Percentiles rank a stretch among this genome's conserved stretches.
Conservation (phyloP, 2,888 invertebrate species). For the Orgyia antiqua region DNA sequence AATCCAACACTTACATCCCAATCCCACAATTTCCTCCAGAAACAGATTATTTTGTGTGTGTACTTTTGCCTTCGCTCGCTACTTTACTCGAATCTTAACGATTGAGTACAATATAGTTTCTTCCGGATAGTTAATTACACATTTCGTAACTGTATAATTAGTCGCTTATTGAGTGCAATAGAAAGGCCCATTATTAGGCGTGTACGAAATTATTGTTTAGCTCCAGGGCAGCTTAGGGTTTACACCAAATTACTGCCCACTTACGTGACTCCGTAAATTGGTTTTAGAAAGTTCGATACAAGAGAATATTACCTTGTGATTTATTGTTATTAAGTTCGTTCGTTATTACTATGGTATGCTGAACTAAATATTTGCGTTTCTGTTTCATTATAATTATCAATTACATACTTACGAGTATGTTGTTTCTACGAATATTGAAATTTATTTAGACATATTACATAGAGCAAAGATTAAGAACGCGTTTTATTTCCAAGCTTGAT, state of each 20-base stretch:
- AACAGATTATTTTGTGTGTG: too few relatives aligned
- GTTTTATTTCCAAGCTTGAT: too few relatives aligned
- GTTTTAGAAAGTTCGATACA: constrained; percentile 35
- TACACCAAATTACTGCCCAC: constrained; percentile 36
- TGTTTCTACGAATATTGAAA: too few relatives aligned
- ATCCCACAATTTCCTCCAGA: too few relatives aligned
- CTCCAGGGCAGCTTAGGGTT: constrained; percentile 35
- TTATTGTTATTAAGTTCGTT: constrained; percentile 28
- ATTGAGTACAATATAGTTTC: constrained; percentile 41
- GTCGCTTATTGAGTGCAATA: constrained; percentile 31
- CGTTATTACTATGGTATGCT: constrained; percentile 18
- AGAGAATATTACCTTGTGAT: constrained; percentile 23
- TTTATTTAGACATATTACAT: too few relatives aligned
- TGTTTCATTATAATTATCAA: too few relatives aligned
- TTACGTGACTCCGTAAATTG: constrained; percentile 34
- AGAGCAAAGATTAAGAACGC: too few relatives aligned
- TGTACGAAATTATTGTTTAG: constrained; percentile 30
- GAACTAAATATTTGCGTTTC: constrained; percentile 17
- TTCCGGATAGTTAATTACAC: constrained; percentile 28
- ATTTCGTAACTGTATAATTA: constrained; percentile 45
- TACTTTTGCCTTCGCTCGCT: too few relatives aligned
- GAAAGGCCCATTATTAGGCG: constrained; percentile 25
- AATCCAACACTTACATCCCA: too few relatives aligned
- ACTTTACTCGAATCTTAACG: too few relatives aligned
- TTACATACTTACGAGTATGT: too few relatives aligned